Percentiles rank a stretch among this genome's conserved stretches.
Conservation (phyloP, 2,888 invertebrate genomes). For the Polymixis lichenea region DNA sequence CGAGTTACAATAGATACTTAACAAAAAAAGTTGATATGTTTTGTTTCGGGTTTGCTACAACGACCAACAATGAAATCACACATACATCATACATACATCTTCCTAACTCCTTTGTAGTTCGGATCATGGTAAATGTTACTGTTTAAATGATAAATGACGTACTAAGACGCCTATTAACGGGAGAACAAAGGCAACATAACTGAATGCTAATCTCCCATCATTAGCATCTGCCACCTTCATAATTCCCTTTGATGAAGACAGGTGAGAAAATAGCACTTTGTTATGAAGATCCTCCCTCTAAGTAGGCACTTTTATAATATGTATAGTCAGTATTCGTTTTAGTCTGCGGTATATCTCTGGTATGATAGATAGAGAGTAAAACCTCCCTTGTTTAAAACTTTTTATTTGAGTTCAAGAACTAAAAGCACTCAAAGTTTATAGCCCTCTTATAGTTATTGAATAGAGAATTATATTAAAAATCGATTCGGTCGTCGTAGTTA, state of each 20-base stretch:
- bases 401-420: conserved; percentile 18
- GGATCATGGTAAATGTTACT: not conserved
- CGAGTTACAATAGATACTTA: no score
- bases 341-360: not conserved
- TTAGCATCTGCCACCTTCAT: conserved; percentile 40
- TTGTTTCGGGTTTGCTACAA: no score
- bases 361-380: conserved; percentile 16
- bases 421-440: conserved; percentile 17
- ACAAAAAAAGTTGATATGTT: no score
- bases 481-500: conserved; percentile 8
- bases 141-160: conserved; percentile 29
- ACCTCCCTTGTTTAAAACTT: conserved; percentile 16
- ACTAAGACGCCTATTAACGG: conserved; percentile 20
- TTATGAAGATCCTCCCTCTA: not conserved
- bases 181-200: conserved; percentile 33
- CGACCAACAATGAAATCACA: not conserved
- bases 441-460: conserved; percentile 16
- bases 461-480: conserved; percentile 36
- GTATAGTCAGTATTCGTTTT: not conserved
- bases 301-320: conserved; percentile 2
- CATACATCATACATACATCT: not conserved
- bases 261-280: conserved; percentile 20
- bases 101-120: not conserved
- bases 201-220: conserved; percentile 42
- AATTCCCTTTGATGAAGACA: conserved; percentile 49